Evolutionary conservation across 2,797 vertebrate species (phyloP), one percentile per base, ranked within the genome.

Genomic region (Eupleurogrammus muticus): DNA sequence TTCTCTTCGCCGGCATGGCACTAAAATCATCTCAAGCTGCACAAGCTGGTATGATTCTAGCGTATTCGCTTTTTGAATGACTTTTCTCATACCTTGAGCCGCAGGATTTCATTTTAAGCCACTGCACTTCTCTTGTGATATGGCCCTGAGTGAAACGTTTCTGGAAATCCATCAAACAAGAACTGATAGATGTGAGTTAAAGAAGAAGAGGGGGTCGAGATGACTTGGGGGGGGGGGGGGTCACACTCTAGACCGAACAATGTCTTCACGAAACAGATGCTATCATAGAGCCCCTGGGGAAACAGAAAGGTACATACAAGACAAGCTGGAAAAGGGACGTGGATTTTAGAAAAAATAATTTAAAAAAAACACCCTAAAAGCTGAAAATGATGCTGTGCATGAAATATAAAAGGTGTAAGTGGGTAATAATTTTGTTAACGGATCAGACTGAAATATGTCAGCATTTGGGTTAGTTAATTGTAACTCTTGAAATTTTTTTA

Each of bases 191-290:
- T 7, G n/a, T 44, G 21, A 64, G 38, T 55, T 60, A 9, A 66
- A 66, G 55, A 54, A 48, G 54, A 57, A 28, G 59, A 60, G 34
- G 57, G 36, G 47, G 62, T 11, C n/a, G 35, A 50, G 44, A 75
- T 67, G 69, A 51, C 74, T 44, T 17, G 40, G 16, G 6, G 10
- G 3, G 12, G 9, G 20, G 42, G 19, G 51, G 80, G 68, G 71
- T 74, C 48, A 70, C 61, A 55, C 28, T 34, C 1, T 16, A 65
- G 35, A 49, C 50, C 3, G 19, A 77, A 78, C 67, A 66, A 66
- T 80, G 56, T 70, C 77, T 66, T 66, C 70, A 56, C 46, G 62
- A 57, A 49, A 74, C 66, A 66, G 78, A 81, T 77, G 68, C 65
- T 76, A 68, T 80, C 77, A 34, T 12, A 48, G 23, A 60, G 65